Conservation (phyloP, 1,140 invertebrate species). For the Drosophila nannoptera region DNA sequence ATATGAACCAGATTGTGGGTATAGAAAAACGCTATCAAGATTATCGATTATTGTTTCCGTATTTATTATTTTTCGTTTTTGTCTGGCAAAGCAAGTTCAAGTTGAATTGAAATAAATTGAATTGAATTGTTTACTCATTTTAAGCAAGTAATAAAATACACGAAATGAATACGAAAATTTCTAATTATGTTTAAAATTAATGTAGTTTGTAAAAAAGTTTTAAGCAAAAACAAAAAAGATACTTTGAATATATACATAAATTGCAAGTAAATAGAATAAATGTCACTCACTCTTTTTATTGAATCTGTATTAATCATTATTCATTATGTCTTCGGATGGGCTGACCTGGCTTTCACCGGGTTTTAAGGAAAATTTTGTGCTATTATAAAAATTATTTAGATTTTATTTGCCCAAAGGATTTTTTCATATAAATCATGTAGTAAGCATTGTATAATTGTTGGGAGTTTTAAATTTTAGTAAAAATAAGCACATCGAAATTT, state of each 20-base stretch:
- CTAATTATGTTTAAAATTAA: conserved; percentile 71
- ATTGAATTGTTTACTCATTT: conserved; percentile 48
- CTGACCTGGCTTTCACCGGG: no score
- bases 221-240: conserved; percentile 56
- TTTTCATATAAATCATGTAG: no score
- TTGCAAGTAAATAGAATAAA: conserved; percentile 77
- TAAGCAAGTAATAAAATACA: conserved; percentile 48
- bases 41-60: conserved; percentile 22
- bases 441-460: no score
- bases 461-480: no score
- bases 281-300: conserved; percentile 75
- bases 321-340: not conserved
- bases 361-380: no score
- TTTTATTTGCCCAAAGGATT: no score
- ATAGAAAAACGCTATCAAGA: conserved; percentile 13
- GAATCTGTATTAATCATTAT: conserved; percentile 40
- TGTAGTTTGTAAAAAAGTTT: conserved; percentile 72
- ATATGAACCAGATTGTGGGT: not conserved
- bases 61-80: conserved; percentile 18
- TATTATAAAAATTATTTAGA: no score
- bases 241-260: conserved; percentile 77
- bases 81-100: conserved; percentile 48
- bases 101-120: conserved; percentile 14
- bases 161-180: conserved; percentile 62
- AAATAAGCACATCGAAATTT: no score